These are phyloP conservation scores for Apoda limacodes DNA, from an alignment of 2,888 invertebrate species.

Conservation along the genomic window DNA sequence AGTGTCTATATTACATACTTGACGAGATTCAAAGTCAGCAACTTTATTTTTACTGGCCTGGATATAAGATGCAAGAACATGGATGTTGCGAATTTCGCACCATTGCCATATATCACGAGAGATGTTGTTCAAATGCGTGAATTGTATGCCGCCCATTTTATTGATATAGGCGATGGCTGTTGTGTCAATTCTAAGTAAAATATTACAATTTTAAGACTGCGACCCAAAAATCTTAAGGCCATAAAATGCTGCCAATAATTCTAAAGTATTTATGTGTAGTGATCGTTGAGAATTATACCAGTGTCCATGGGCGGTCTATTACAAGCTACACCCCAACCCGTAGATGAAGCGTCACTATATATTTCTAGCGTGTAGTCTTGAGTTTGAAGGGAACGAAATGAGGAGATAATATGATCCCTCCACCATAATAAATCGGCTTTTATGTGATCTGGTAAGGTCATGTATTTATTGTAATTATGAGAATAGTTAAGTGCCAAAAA, in stretches of 20 bases:
- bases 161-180: conserved; percentile 15
- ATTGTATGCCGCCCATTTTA: conserved; percentile 15
- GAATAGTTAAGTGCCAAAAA: not conserved
- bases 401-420: conserved; percentile 5
- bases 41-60: conserved; percentile 15
- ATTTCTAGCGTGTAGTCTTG: conserved; percentile 9
- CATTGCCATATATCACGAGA: conserved; percentile 17
- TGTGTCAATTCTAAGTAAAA: conserved; percentile 15
- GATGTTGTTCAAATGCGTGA: conserved; percentile 14
- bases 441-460: not conserved
- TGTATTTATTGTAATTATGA: conserved; percentile 6
- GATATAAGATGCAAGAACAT: conserved; percentile 19
- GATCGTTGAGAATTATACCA: conserved; percentile 11
- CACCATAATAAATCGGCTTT: conserved; percentile 11
- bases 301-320: conserved; percentile 8
- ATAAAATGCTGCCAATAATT: conserved; percentile 11
- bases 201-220: conserved; percentile 6
- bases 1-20: conserved; percentile 9
- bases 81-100: conserved; percentile 16
- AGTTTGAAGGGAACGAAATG: conserved; percentile 4
- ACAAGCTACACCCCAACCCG: conserved; percentile 15
- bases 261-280: conserved; percentile 15
- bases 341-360: conserved; percentile 12
- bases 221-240: conserved; percentile 11
- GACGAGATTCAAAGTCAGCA: conserved; percentile 19